A percentile compares a stretch with the other conserved stretches of the same genome.
phyloP scores from a whole-genome alignment of 2,797 vertebrate genomes.

The Chaenodraco wilsoni region DNA sequence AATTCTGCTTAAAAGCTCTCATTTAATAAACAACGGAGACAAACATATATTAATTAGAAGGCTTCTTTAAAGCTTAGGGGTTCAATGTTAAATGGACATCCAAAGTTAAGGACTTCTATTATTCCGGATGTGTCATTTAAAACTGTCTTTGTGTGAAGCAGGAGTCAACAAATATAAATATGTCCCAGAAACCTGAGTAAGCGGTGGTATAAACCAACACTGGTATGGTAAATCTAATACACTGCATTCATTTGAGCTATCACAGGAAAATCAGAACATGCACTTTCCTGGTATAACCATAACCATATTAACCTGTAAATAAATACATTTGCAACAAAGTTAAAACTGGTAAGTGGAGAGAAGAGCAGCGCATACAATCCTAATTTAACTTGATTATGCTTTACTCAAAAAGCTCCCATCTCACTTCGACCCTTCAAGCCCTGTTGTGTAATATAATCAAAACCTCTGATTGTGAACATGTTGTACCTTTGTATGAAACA shows the following conservation, averaged over 20 bases:
- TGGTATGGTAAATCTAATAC: conserved; percentile 29
- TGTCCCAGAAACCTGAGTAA: conserved; percentile 27
- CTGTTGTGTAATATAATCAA: conserved; percentile 55
- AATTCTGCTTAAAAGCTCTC: not conserved
- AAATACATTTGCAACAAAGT: conserved; percentile 32
- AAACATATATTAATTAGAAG: not conserved
- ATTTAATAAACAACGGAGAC: not conserved
- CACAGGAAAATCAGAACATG: conserved; percentile 37
- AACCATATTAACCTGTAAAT: conserved; percentile 37
- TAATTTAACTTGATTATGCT: conserved; percentile 56
- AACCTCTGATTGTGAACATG: conserved; percentile 45
- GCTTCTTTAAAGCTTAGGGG: not conserved
- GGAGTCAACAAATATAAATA: not conserved
- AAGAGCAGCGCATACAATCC: conserved; percentile 22
- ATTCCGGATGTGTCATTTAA: not conserved
- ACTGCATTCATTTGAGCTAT: conserved; percentile 16
- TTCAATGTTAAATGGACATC: not conserved
- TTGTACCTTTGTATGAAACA: conserved; percentile 33
- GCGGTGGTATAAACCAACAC: conserved; percentile 16
- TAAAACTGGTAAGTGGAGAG: conserved; percentile 16
- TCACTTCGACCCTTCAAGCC: conserved; percentile 28
- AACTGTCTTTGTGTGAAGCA: not conserved
- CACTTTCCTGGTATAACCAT: not conserved
- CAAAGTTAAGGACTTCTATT: accelerated
- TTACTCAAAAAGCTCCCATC: conserved; percentile 46